A percentile compares a stretch with the other conserved stretches of the same genome.
phyloP scores from a whole-genome alignment of 2,888 invertebrate genomes.

The Amiota communis region DNA sequence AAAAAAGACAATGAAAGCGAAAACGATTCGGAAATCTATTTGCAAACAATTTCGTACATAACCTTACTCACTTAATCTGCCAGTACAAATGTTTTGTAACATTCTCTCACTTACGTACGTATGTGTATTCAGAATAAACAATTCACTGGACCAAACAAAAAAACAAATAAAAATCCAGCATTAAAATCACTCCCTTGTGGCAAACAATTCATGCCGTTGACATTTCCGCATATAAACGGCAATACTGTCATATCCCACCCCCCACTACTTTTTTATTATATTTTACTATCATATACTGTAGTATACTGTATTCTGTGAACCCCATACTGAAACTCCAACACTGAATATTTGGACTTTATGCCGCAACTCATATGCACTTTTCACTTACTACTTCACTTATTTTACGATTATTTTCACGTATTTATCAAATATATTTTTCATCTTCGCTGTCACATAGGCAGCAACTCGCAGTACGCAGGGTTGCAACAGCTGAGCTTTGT shows the following conservation, averaged over 20 bases:
- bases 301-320: no score
- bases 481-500: not conserved
- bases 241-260: not conserved
- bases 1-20: no score
- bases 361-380: not conserved
- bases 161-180: not conserved
- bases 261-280: no score
- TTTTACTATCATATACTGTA: no score
- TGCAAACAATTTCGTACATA: no score
- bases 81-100: no score
- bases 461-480: not conserved
- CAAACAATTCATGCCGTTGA: not conserved
- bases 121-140: not conserved
- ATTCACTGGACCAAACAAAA: not conserved
- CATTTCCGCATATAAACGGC: not conserved
- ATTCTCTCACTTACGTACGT: not conserved
- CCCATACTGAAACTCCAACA: no score
- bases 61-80: no score
- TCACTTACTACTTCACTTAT: not conserved
- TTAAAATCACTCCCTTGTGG: conserved; percentile 3
- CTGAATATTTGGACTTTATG: not conserved
- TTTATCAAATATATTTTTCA: not conserved
- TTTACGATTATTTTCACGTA: conserved; percentile 7
- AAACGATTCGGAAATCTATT: no score
- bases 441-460: not conserved